Conservation (phyloP, 2,797 vertebrate genomes). For the Pteronotus mesoamericanus region DNA sequence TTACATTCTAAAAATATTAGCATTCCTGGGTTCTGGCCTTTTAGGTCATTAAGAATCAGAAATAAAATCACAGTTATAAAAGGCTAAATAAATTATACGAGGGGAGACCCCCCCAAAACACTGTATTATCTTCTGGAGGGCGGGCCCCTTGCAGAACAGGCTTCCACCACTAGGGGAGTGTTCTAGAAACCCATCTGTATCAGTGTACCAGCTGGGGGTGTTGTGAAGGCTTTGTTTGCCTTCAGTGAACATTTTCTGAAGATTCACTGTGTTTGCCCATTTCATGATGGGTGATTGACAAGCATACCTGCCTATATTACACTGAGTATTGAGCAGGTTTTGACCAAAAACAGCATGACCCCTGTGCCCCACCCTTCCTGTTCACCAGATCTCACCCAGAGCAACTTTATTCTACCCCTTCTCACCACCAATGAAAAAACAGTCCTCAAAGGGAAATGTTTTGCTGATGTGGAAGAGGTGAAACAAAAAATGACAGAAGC, state of each 20-base stretch:
- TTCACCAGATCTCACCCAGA: not conserved
- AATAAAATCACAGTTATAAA: not conserved
- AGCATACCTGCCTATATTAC: not conserved
- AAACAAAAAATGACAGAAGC: not conserved
- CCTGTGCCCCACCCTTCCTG: not conserved
- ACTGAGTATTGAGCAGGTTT: not conserved
- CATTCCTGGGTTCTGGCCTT: not conserved
- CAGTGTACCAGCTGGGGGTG: not conserved
- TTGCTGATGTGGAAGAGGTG: not conserved
- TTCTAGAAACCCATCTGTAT: not conserved
- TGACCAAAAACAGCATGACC: not conserved
- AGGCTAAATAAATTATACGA: not conserved
- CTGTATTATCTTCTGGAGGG: not conserved
- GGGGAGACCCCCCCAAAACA: not conserved
- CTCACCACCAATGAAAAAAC: too few relatives aligned
- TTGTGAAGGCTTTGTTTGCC: not conserved
- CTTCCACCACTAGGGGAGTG: not conserved
- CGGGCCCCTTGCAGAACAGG: not conserved
- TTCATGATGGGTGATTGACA: not conserved
- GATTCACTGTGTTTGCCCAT: not conserved
- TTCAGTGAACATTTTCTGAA: not conserved
- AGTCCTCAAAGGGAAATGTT: too few relatives aligned
- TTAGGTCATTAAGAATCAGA: not conserved
- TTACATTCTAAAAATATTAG: slow-evolving; percentile 15
- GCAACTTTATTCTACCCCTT: not conserved